These are phyloP conservation scores for Cyphomyrmex costatus DNA, from an alignment of 1,140 invertebrate genomes.

Conservation along the genomic window DNA sequence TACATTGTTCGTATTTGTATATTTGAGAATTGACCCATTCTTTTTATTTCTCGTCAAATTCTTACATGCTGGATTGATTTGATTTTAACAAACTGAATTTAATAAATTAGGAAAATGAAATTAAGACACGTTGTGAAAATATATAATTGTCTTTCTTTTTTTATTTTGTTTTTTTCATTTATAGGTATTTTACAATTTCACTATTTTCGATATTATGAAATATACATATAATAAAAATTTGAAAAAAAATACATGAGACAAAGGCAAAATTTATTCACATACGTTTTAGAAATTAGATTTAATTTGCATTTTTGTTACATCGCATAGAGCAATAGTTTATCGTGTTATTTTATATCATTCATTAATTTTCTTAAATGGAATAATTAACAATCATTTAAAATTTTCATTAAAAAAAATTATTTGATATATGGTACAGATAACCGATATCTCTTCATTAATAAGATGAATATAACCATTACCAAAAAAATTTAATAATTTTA, in stretches of 20 bases:
- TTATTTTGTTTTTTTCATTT: background rate
- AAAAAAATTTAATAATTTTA: background rate
- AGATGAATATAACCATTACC: background rate
- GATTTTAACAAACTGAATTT: background rate
- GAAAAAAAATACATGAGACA: background rate
- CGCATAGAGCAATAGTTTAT: background rate
- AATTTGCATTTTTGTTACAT: background rate
- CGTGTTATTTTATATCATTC: background rate
- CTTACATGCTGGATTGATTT: background rate
- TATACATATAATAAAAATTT: background rate
- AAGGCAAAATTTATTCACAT: background rate
- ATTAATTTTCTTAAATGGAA: background rate
- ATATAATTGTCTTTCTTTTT: background rate
- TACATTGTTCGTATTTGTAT: background rate
- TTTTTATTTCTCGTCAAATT: background rate
- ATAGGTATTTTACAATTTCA: background rate
- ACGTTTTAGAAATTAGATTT: background rate
- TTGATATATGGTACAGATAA: background rate
- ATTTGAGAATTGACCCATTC: background rate
- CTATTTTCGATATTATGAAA: background rate
- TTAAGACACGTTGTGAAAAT: background rate
- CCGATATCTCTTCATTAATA: background rate
- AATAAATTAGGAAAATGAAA: background rate
- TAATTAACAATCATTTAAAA: background rate
- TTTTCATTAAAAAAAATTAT: background rate